Conservation (phyloP, 2,888 invertebrate genomes). For the Pyrochroa serraticornis region DNA sequence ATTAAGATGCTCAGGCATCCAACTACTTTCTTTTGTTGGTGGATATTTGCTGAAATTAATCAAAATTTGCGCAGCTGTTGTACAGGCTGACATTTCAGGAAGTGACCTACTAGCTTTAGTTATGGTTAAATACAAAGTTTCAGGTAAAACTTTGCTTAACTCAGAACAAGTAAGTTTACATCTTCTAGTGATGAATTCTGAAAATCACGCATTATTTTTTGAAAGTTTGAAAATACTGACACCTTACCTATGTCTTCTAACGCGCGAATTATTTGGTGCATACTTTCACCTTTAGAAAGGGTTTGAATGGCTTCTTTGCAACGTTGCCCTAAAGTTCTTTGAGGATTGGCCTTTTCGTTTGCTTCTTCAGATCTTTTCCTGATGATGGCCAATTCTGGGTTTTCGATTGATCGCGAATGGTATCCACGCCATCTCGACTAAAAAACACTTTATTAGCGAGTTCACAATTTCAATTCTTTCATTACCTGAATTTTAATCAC, state of each 20-base stretch:
- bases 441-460: neutral
- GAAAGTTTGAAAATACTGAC: neutral
- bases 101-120: conserved; percentile 63
- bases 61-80: conserved; percentile 64
- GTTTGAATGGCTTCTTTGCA: conserved; percentile 47
- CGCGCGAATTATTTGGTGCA: conserved; percentile 52
- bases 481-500: conserved; percentile 69
- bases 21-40: conserved; percentile 66
- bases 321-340: conserved; percentile 52
- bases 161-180: conserved; percentile 50
- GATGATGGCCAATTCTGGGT: conserved; percentile 42
- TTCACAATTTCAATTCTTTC: conserved; percentile 1
- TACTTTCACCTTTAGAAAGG: conserved; percentile 45
- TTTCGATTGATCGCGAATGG: conserved; percentile 44
- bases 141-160: conserved; percentile 51
- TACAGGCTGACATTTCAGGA: conserved; percentile 65
- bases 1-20: conserved; percentile 66
- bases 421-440: conserved; percentile 57
- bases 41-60: conserved; percentile 71
- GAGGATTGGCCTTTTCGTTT: conserved; percentile 43
- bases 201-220: conserved; percentile 30
- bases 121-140: conserved; percentile 54
- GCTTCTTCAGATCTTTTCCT: conserved; percentile 47
- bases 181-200: conserved; percentile 57
- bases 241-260: conserved; percentile 56